A percentile compares a stretch with the other conserved stretches of the same genome.
phyloP scores from a whole-genome alignment of 2,113 vertebrate species.

The Leptocoma aspasia region DNA sequence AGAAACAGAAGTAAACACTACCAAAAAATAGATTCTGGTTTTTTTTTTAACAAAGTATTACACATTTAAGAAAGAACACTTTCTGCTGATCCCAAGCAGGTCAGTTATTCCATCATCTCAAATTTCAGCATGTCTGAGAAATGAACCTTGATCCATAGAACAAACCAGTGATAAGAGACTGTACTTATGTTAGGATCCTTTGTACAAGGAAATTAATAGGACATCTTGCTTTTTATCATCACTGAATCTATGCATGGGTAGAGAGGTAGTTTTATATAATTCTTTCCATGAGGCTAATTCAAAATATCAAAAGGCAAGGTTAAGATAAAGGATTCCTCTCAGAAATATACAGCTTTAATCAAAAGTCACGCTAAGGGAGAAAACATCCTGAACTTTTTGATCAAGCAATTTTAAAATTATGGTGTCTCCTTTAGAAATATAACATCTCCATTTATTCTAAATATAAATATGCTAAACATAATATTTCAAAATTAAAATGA shows the following conservation, averaged over 20 bases:
- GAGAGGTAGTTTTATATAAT: not conserved
- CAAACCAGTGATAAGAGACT: not conserved
- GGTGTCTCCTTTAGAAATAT: not conserved
- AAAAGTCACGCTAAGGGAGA: not conserved
- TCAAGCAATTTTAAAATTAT: slow-evolving; percentile 25
- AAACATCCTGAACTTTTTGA: slow-evolving; percentile 9
- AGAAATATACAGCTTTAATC: not conserved
- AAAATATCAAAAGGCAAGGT: slow-evolving; percentile 14
- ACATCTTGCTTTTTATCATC: not conserved
- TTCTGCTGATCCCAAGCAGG: not conserved
- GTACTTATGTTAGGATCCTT: not conserved
- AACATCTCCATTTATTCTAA: slow-evolving; percentile 11
- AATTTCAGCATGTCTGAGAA: not conserved
- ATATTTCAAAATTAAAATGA: not conserved
- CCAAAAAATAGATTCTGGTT: not conserved
- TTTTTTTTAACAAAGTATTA: not conserved
- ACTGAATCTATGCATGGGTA: not conserved
- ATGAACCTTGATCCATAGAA: not conserved
- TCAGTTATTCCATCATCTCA: not conserved
- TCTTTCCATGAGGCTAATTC: not conserved
- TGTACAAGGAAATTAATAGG: slow-evolving; percentile 2
- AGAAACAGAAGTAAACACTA: not conserved
- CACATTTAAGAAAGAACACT: not conserved
- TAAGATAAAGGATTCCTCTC: not conserved
- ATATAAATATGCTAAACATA: slow-evolving; percentile 33